Base-by-base conservation (phyloP, 2,113 vertebrate species). In the Zosterops pallidus region DNA sequence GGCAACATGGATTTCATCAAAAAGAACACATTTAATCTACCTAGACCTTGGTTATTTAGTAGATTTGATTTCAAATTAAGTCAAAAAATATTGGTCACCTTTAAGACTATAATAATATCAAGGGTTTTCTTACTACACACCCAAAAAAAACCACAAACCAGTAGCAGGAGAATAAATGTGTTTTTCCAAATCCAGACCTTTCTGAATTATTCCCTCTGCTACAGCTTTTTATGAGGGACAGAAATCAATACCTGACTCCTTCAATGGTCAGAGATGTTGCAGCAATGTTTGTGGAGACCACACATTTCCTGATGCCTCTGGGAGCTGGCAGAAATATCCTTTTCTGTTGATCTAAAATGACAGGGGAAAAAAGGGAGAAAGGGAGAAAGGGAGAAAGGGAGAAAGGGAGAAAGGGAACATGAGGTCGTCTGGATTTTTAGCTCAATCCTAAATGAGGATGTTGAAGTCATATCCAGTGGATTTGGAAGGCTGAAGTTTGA, bases 221-320 rank as follows among this genome's bases (percentile, higher is more conserved):
- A 11, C 44, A 92, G 47, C 29, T 85, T 92, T 82, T 76, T 80
- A 70, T 24, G 33, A 92, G 59, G 59, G 85, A 57, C 2, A 84
- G 83, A 46, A 89, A 94, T 92, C 39, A 7, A 96, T 97, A 99
- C 99, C 98, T 99, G 96, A 99, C 99, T 87, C 99, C 99, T 88
- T 98, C 98, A 85, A 99, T 99, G 23, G 99, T 99, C 90, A 99
- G 98, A 89, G 99, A 99, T 8, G 99, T 99, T 64, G 99, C 99
- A 94, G 99, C 99, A 62, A 99, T 99, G 94, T 99, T 99, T 9
- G 99, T 99, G 44, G 99, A 99, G 49, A 99, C 98, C 12, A 99
- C 98, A 94, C 99, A 99, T 87, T 99, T 99, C 42, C 99, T 98
- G 92, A 99, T 98, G 85, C 98, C 98, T 44, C 95, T 86, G 62